phyloP scores from a whole-genome alignment of 2,888 invertebrate species.

The Anodontia alba region DNA sequence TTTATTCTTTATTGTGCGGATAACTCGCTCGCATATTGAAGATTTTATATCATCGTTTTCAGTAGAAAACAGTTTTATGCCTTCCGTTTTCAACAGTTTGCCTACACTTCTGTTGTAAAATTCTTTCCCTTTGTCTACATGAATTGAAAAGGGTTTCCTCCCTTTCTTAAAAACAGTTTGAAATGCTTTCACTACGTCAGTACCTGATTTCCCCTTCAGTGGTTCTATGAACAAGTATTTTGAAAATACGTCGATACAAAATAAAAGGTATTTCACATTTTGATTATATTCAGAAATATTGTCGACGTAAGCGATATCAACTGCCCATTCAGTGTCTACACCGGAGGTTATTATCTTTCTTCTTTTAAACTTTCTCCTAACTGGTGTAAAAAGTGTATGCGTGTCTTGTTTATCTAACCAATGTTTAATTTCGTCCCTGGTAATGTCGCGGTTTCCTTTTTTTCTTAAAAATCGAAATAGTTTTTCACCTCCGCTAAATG shows the following conservation, averaged over 20 bases:
- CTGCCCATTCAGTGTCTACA: constrained; percentile 5
- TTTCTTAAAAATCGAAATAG: background rate
- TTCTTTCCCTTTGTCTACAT: background rate
- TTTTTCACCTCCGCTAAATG: background rate
- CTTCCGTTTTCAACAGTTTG: constrained; percentile 3
- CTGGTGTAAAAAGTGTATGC: background rate
- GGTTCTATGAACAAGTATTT: background rate
- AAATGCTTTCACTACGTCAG: background rate
- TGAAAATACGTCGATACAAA: constrained; percentile 8
- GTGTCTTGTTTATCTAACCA: background rate
- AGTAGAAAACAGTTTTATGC: background rate
- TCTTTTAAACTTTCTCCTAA: background rate
- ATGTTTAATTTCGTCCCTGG: background rate
- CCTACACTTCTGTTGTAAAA: background rate
- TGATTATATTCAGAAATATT: background rate
- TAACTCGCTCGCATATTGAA: background rate
- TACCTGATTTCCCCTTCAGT: background rate
- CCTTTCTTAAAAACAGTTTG: background rate
- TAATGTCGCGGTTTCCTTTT: background rate
- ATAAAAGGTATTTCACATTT: background rate
- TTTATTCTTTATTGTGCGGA: background rate
- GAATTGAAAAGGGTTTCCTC: background rate
- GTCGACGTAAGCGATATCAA: background rate
- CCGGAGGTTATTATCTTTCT: background rate
- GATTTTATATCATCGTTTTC: background rate